Evolutionary conservation across 2,888 invertebrate genomes (phyloP).

Genomic region (Meteorus colon): DNA sequence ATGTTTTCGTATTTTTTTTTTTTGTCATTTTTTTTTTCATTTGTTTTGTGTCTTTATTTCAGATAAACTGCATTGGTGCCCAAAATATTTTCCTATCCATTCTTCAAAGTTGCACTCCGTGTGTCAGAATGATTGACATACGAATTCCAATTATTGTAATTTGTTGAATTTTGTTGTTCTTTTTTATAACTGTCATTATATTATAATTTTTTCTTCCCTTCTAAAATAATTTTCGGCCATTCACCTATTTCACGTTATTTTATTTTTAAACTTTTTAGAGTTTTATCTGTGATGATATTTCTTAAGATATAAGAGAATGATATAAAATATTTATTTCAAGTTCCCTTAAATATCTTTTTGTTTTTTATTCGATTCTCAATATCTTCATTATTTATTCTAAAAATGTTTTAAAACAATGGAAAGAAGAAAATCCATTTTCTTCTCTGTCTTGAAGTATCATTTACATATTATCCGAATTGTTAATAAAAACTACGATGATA

Average conservation of each 20-base stretch:
- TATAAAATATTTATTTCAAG: neutral
- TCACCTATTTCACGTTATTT: slow-evolving; percentile 29
- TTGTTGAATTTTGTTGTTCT: slow-evolving; percentile 39
- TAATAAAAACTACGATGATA: slow-evolving; percentile 1
- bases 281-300: neutral
- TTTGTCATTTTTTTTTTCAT: slow-evolving; percentile 9
- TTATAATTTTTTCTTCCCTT: neutral
- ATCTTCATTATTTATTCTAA: neutral
- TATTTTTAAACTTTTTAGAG: slow-evolving; percentile 34
- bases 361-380: neutral
- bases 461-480: neutral
- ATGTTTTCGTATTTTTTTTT: slow-evolving; percentile 1
- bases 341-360: neutral
- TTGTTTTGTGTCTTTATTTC: slow-evolving; percentile 20
- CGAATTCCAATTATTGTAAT: slow-evolving; percentile 25
- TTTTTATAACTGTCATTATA: slow-evolving; percentile 29
- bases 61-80: slow-evolving; percentile 16
- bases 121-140: slow-evolving; percentile 24
- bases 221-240: slow-evolving; percentile 12
- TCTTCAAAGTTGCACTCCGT: slow-evolving; percentile 18
- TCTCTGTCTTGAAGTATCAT: neutral
- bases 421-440: neutral
- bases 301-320: neutral
- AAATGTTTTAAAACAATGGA: neutral
- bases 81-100: slow-evolving; percentile 11